A percentile compares a stretch with the other conserved stretches of the same genome.
phyloP scores from a whole-genome alignment of 2,113 vertebrate genomes.

The Heloderma charlesbogerti region DNA sequence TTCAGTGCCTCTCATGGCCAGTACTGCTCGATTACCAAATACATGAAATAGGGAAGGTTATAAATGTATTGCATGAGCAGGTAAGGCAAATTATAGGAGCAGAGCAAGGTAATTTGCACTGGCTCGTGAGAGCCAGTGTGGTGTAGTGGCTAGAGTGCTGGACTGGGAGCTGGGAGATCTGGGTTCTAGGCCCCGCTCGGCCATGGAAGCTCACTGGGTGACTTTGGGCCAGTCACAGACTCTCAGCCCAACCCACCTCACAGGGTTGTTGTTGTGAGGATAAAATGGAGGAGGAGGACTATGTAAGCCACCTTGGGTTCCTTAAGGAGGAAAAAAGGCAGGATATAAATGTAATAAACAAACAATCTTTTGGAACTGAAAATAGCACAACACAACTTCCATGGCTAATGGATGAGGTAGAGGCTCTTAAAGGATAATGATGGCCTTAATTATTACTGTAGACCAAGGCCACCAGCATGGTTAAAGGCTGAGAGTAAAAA shows the following conservation, averaged over 20 bases:
- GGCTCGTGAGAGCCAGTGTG: too few relatives aligned
- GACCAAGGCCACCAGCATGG: neutral
- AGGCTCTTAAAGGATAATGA: neutral
- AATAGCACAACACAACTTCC: neutral
- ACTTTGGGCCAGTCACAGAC: too few relatives aligned
- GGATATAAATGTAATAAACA: too few relatives aligned
- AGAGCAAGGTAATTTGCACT: neutral
- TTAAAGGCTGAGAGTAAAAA: neutral
- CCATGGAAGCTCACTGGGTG: too few relatives aligned
- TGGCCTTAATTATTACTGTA: neutral
- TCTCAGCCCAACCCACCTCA: too few relatives aligned
- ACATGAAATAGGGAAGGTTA: rapidly evolving
- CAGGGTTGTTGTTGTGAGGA: too few relatives aligned
- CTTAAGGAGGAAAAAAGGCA: too few relatives aligned
- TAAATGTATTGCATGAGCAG: neutral
- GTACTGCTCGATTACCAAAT: rapidly evolving
- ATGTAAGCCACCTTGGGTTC: too few relatives aligned
- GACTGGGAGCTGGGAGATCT: too few relatives aligned
- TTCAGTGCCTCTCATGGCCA: neutral
- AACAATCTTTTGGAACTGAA: neutral
- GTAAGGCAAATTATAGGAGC: neutral
- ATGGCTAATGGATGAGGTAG: neutral
- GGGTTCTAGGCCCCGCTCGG: too few relatives aligned
- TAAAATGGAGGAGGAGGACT: too few relatives aligned
- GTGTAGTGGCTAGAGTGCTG: too few relatives aligned